phyloP scores from a whole-genome alignment of 2,797 vertebrate species.

The Acanthurus lineatus region DNA sequence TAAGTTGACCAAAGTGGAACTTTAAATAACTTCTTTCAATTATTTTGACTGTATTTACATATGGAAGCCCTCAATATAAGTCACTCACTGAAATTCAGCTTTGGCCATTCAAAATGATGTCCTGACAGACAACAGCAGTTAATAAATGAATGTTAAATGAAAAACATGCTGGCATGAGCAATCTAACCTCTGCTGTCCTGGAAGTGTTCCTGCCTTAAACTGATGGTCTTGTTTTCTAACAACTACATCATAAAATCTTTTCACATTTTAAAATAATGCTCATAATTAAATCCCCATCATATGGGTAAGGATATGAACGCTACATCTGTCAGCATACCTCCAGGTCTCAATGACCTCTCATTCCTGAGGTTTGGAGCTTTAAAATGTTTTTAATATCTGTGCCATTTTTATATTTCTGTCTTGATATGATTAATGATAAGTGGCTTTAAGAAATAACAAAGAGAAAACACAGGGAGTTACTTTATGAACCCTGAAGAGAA shows the following conservation, averaged over 20 bases:
- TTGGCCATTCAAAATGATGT: conserved; percentile 11
- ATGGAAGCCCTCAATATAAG: conserved; percentile 61
- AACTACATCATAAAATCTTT: conserved; percentile 25
- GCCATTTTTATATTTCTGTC: conserved; percentile 24
- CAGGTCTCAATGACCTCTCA: conserved; percentile 55
- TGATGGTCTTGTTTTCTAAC: conserved; percentile 8
- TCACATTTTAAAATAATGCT: conserved; percentile 22
- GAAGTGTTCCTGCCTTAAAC: conserved; percentile 3
- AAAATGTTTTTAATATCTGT: conserved; percentile 38
- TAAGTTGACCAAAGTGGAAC: conserved; percentile 13
- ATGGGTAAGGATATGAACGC: conserved; percentile 61
- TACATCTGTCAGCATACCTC: conserved; percentile 66
- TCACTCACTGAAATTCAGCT: conserved; percentile 41
- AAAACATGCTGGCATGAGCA: conserved; percentile 42
- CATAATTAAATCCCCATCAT: conserved; percentile 33
- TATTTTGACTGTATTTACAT: conserved; percentile 61
- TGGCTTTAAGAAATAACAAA: conserved; percentile 34
- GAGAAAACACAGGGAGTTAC: conserved; percentile 35
- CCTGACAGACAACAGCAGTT: conserved; percentile 34
- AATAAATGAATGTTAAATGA: conserved; percentile 40
- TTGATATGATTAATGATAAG: conserved; percentile 42
- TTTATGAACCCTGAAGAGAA: conserved; percentile 49
- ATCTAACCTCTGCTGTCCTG: conserved; percentile 14
- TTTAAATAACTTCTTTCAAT: conserved; percentile 21
- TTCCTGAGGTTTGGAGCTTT: conserved; percentile 74